Conservation (phyloP, 2,888 invertebrate genomes). For the Sepioteuthis lessoniana region DNA sequence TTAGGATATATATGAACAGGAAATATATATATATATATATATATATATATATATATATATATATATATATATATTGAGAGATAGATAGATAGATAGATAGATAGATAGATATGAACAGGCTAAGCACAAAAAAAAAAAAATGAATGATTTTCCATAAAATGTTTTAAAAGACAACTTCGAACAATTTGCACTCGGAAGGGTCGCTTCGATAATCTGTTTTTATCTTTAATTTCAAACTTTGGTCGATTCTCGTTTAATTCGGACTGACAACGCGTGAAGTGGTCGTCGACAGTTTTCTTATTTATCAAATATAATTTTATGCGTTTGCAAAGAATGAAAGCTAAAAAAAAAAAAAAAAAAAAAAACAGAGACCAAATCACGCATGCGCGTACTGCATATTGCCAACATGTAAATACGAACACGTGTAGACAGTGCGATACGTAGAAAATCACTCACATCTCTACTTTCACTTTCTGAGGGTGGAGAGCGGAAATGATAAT, state of each 20-base stretch:
- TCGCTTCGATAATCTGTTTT: too few relatives aligned
- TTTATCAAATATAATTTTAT: neutral
- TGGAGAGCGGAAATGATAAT: neutral
- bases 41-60: too few relatives aligned
- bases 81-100: too few relatives aligned
- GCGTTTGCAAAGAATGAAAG: neutral
- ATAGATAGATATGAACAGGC: too few relatives aligned
- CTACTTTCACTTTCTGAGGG: neutral
- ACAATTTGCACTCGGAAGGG: too few relatives aligned
- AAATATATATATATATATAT: too few relatives aligned
- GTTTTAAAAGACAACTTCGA: too few relatives aligned
- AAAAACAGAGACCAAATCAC: neutral
- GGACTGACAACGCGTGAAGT: constrained; percentile 18
- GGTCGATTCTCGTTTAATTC: neutral
- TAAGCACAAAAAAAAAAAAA: too few relatives aligned
- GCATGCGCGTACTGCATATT: neutral
- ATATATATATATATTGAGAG: too few relatives aligned
- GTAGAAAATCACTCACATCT: neutral
- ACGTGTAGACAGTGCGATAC: neutral
- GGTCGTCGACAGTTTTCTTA: neutral
- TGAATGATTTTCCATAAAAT: too few relatives aligned
- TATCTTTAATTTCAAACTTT: neutral
- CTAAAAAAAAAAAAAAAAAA: neutral
- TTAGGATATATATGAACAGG: too few relatives aligned
- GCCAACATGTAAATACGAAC: neutral